phyloP scores from a whole-genome alignment of 1,140 invertebrate species.

The Phenacoccus solenopsis region DNA sequence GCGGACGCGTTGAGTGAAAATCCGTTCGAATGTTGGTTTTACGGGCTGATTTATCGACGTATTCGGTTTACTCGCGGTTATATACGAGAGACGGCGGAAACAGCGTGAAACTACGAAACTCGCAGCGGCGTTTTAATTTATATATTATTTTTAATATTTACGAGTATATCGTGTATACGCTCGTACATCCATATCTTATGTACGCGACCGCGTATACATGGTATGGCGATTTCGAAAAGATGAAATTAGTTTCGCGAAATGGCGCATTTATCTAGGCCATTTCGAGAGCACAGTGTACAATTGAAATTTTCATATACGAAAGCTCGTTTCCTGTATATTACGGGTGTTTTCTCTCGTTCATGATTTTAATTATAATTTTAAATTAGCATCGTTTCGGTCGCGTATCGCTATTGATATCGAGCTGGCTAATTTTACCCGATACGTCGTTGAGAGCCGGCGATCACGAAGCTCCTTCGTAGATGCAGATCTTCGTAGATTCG shows the following conservation, averaged over 20 bases:
- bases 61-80: background rate
- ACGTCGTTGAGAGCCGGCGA: background rate
- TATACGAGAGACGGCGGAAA: no score
- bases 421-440: background rate
- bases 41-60: background rate
- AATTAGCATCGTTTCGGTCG: background rate
- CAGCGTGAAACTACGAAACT: background rate
- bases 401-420: no score
- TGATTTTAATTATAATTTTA: slow-evolving; percentile 4
- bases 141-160: background rate
- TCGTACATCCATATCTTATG: no score
- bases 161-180: no score
- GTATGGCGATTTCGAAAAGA: no score
- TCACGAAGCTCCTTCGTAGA: background rate
- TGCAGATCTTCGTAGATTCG: background rate
- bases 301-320: no score
- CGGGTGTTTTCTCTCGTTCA: background rate
- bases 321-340: no score
- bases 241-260: no score
- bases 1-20: no score
- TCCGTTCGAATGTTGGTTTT: background rate
- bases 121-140: background rate
- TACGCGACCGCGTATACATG: no score
- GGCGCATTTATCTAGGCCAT: no score
- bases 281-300: no score